phyloP scores from a whole-genome alignment of 1,140 invertebrate genomes.

The fruit fly (Drosophila melanogaster) region DNA sequence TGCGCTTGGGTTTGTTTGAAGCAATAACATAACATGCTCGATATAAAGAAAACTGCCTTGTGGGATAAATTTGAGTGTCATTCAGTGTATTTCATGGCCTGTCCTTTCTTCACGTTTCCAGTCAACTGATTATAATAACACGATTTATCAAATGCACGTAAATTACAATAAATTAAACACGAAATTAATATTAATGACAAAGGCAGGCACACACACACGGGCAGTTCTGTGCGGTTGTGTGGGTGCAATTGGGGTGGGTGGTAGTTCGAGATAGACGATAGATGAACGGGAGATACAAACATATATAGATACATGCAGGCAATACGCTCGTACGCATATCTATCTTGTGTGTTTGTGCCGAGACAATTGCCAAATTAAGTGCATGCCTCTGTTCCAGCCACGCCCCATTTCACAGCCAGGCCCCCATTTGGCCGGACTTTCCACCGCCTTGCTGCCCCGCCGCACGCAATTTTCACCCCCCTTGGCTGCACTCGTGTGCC shows the following conservation, averaged over 20 bases:
- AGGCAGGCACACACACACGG: slow-evolving; percentile 37
- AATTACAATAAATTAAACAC: slow-evolving; percentile 82
- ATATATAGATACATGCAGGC: slow-evolving; percentile 16
- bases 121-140: slow-evolving; percentile 76
- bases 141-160: slow-evolving; percentile 82
- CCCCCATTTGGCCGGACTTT: not conserved
- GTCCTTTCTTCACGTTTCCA: slow-evolving; percentile 43
- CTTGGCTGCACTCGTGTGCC: slow-evolving; percentile 15
- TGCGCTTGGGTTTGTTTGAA: too few relatives aligned
- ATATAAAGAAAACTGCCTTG: too few relatives aligned
- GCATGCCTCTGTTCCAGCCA: slow-evolving; percentile 52
- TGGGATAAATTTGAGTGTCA: not conserved
- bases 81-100: slow-evolving; percentile 10
- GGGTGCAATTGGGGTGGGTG: not conserved
- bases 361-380: slow-evolving; percentile 82
- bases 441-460: not conserved
- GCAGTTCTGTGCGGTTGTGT: not conserved
- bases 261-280: not conserved
- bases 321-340: slow-evolving; percentile 5
- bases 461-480: not conserved
- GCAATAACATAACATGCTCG: too few relatives aligned
- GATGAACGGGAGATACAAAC: slow-evolving; percentile 19
- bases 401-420: slow-evolving; percentile 4
- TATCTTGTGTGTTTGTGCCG: slow-evolving; percentile 20
- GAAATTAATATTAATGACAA: slow-evolving; percentile 81